A percentile compares a stretch with the other conserved stretches of the same genome.
phyloP scores from a whole-genome alignment of 2,888 invertebrate species.

The Lepidochrysops patricia region DNA sequence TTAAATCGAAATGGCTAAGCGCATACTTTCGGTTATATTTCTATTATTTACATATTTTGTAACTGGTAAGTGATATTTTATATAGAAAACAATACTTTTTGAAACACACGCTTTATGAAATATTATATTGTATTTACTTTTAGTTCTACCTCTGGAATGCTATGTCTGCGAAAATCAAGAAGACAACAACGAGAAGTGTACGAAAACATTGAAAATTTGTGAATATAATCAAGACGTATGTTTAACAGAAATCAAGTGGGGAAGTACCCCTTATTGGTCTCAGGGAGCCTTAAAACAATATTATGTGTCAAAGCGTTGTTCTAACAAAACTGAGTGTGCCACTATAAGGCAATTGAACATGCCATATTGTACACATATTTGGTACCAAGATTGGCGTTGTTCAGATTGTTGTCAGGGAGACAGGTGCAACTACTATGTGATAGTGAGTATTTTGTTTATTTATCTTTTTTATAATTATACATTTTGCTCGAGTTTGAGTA shows the following conservation, averaged over 20 bases:
- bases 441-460: constrained; percentile 79
- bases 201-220: constrained; percentile 93
- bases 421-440: constrained; percentile 94
- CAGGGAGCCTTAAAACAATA: constrained; percentile 94
- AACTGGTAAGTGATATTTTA: not conserved
- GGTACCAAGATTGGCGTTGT: constrained; percentile 98
- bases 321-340: constrained; percentile 86
- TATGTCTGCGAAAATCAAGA: constrained; percentile 96
- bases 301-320: constrained; percentile 93
- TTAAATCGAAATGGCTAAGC: not conserved
- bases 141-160: constrained; percentile 87
- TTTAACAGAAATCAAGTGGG: constrained; percentile 93
- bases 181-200: constrained; percentile 92
- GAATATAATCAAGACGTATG: constrained; percentile 90
- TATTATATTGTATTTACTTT: constrained; percentile 30
- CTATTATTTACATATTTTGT: not conserved
- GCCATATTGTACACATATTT: constrained; percentile 89
- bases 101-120: not conserved
- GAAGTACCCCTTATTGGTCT: constrained; percentile 96
- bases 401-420: constrained; percentile 97
- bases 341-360: constrained; percentile 80
- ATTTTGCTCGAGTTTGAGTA: no score
- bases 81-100: not conserved
- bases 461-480: not conserved
- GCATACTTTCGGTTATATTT: not conserved